Base-by-base conservation (phyloP, 2,113 vertebrate species). In the Poeciliopsis turrubarensis region DNA sequence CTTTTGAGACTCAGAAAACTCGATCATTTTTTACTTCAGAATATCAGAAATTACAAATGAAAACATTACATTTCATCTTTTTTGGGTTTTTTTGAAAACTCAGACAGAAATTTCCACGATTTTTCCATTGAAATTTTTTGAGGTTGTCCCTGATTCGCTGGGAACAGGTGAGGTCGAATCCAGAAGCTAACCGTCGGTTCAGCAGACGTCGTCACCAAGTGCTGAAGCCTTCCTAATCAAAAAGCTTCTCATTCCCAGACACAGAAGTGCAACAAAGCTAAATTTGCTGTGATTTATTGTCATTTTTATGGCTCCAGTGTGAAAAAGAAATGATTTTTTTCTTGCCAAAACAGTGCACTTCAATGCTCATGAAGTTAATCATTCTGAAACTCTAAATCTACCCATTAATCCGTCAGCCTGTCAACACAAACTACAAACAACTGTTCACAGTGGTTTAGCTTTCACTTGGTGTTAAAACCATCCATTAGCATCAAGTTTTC, bases 141-240 rank as follows among this genome's bases (percentile, higher is more conserved):
- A 29, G 29, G 29, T 29, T 29, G 29, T 29, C 29, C 29, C 29
- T 29, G 29, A 29, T 29, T 29, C 3, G 29, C 29, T 29, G 29
- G 29, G 29, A 29, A 29, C 29, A 29, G 29, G 29, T 29, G 29
- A 29, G 29, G 68, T 85, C 78, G 71, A 70, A 68, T 70, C 10
- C 34, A 37, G 10, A 37, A 86, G 80, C 87, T 80, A 80, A 82
- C 92, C 89, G 81, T 63, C 81, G 62, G 54, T 78, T 70, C 73
- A 29, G 17, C 84, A 83, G 82, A 78, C 74, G 51, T 39, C 77
- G 67, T 70, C 25, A n/a, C 72, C 74, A 51, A 39, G 30, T 80
- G 80, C 84, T 83, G 83, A 60, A 65, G 47, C 25, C 15, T 77
- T 27, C 47, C 78, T 76, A 65, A 78, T 83, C 61, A 31, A 80